Percentiles rank a stretch among this genome's conserved stretches.
phyloP scores from a whole-genome alignment of 2,113 vertebrate species.

The Cololabis saira region DNA sequence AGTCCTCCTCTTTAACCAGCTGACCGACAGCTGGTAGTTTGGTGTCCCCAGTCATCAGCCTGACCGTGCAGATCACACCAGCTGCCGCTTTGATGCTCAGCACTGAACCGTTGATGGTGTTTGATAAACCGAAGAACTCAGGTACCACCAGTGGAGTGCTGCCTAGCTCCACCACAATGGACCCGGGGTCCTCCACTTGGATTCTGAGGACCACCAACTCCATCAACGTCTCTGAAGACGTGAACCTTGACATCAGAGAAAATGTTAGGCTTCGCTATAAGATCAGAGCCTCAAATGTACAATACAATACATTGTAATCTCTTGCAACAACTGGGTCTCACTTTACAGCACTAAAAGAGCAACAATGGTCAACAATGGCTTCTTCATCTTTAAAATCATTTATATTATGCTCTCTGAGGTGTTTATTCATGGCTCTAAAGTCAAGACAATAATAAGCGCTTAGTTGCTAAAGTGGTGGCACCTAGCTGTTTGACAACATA shows the following conservation, averaged over 20 bases:
- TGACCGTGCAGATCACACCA: conserved; percentile 60
- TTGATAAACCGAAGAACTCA: conserved; percentile 77
- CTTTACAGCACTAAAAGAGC: no score
- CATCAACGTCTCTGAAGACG: conserved; percentile 73
- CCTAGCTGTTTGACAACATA: no score
- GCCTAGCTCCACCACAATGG: conserved; percentile 67
- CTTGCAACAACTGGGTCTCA: no score
- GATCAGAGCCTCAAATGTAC: no score
- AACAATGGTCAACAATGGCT: no score
- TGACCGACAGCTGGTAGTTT: conserved; percentile 68
- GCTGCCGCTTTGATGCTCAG: conserved; percentile 55
- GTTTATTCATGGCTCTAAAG: no score
- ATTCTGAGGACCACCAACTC: conserved; percentile 75
- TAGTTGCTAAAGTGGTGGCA: no score
- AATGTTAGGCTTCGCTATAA: not conserved
- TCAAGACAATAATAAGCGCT: no score
- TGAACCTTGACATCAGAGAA: conserved; percentile 76
- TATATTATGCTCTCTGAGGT: no score
- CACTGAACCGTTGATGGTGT: conserved; percentile 71
- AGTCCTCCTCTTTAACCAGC: conserved; percentile 64
- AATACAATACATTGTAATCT: no score
- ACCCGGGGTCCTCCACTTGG: conserved; percentile 61
- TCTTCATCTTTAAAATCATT: no score
- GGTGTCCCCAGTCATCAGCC: conserved; percentile 65
- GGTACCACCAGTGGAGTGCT: conserved; percentile 75